Conservation (phyloP, 2,888 invertebrate genomes). For the Cheilosia urbana region DNA sequence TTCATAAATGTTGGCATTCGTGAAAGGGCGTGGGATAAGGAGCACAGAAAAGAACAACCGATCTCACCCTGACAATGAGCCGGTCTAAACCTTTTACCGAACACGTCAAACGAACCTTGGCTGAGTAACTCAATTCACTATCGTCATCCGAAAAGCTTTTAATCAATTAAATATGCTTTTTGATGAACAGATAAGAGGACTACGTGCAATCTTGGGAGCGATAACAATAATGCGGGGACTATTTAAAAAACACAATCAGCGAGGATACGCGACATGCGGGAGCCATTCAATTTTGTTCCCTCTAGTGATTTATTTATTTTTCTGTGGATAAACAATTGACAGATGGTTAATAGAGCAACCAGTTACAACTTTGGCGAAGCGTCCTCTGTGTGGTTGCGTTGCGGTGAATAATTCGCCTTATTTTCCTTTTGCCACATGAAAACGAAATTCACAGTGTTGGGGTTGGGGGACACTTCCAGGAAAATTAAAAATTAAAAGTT, state of each 20-base stretch:
- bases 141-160: constrained; percentile 67
- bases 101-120: constrained; percentile 45
- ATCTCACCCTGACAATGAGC: background rate
- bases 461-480: too few species aligned
- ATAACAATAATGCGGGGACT: background rate
- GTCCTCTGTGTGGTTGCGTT: background rate
- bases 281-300: constrained; percentile 44
- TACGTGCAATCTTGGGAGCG: background rate
- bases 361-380: constrained; percentile 17
- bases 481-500: too few species aligned
- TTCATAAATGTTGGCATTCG: constrained; percentile 44
- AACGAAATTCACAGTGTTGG: too few species aligned
- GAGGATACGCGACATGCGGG: background rate
- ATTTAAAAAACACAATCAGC: background rate
- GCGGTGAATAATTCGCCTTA: too few species aligned
- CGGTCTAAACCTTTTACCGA: constrained; percentile 20
- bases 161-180: constrained; percentile 70
- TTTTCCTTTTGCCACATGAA: too few species aligned
- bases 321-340: constrained; percentile 53
- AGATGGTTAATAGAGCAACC: constrained; percentile 43
- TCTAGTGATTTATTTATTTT: constrained; percentile 52
- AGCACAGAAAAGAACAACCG: background rate
- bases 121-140: constrained; percentile 36
- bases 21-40: background rate
- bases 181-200: constrained; percentile 42